Evolutionary conservation across 2,797 vertebrate species (phyloP), one percentile per base, ranked within the genome.

Genomic region (Ctenosaura bakeri): DNA sequence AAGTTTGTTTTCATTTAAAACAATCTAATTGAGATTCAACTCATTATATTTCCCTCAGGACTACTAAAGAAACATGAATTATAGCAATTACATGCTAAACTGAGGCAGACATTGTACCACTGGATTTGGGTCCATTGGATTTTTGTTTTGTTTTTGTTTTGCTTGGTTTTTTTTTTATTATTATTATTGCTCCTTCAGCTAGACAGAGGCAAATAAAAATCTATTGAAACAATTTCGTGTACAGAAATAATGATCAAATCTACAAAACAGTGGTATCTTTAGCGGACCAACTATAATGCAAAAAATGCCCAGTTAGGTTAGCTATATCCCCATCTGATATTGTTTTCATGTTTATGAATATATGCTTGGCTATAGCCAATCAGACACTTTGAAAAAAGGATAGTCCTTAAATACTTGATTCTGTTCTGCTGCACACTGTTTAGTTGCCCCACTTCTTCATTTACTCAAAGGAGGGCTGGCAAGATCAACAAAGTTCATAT

Each of bases 1-100:
- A 87, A 91, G 52, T 89, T 92, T 83, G 91, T 92, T 91, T 89
- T 89, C 85, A 79, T 89, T 92, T 87, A 88, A 76, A 87, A 89
- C 88, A 90, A 83, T 64, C 85, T 83, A 83, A 73, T 71, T 87
- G 74, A 87, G 66, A 92, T 74, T 85, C 81, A 73, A 79, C 80
- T 84, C 81, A 79, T 89, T 87, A 80, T 84, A 84, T 87, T 80
- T 79, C 85, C 81, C 81, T 20, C 26, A 73, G 88, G 85, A 80
- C 82, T 74, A 89, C 64, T 92, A 84, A 89, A 85, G 29, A 54
- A 84, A 38, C 79, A 83, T 13, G 42, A 87, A 78, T 84, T 85
- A 90, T 54, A 87, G 74, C 85, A 85, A 81, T 84, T 88, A 80
- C 83, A 77, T 85, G 76, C 76, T 84, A 85, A 79, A 54, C n/a